These are phyloP conservation scores for Phenacoccus solenopsis DNA, from an alignment of 1,140 invertebrate genomes.

Conservation along the genomic window DNA sequence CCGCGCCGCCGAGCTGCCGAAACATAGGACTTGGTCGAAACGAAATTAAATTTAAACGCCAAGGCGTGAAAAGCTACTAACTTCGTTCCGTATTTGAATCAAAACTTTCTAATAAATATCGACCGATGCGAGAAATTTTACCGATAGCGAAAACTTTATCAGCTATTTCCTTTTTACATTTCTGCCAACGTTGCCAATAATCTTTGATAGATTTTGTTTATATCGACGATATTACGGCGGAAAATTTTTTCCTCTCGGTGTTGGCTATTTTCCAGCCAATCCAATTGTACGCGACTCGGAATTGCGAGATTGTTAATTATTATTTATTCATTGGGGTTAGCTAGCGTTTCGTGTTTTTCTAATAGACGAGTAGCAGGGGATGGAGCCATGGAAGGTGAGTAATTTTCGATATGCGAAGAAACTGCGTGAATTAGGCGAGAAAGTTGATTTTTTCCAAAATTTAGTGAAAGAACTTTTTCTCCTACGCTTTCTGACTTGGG, in stretches of 20 bases:
- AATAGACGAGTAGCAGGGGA: no score
- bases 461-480: no score
- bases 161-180: not conserved
- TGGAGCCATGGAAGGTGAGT: no score
- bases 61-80: slow-evolving; percentile 1
- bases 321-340: no score
- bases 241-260: not conserved
- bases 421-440: no score
- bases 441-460: no score
- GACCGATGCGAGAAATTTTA: not conserved
- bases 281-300: no score
- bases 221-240: not conserved
- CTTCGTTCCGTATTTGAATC: slow-evolving; percentile 1
- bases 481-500: no score
- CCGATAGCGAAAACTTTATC: not conserved
- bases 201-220: slow-evolving; percentile 3
- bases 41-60: not conserved
- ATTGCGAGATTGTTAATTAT: no score
- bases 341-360: no score
- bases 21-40: not conserved
- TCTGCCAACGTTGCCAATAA: slow-evolving; percentile 1
- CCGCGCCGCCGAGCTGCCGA: not conserved
- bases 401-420: no score
- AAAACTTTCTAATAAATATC: slow-evolving; percentile 3
- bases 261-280: not conserved